These are phyloP conservation scores for Elaeidobius kamerunicus DNA, from an alignment of 2,888 invertebrate genomes.

Conservation along the genomic window DNA sequence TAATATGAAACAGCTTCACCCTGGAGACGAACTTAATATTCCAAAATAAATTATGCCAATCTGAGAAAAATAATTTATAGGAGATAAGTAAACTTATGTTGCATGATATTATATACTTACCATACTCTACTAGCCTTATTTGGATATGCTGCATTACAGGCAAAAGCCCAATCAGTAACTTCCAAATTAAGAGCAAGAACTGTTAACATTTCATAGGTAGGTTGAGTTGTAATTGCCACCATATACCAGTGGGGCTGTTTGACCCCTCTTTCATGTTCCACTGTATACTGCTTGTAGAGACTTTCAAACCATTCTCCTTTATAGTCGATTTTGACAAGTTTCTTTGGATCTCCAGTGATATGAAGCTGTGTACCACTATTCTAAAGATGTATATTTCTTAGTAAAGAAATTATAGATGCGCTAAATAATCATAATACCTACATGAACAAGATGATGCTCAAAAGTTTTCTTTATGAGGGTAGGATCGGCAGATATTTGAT, in stretches of 20 bases:
- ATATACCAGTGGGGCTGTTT: conserved; percentile 52
- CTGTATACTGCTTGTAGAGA: conserved; percentile 48
- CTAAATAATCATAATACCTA: conserved; percentile 39
- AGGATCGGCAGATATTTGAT: conserved; percentile 48
- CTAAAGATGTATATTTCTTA: conserved; percentile 35
- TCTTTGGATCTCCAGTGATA: conserved; percentile 42
- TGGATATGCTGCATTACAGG: conserved; percentile 62
- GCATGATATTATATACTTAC: conserved; percentile 48
- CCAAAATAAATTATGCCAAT: too few relatives aligned
- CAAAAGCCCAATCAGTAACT: conserved; percentile 73
- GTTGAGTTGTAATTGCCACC: conserved; percentile 58
- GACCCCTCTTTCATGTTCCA: conserved; percentile 44
- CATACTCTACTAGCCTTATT: conserved; percentile 58
- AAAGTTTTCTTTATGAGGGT: conserved; percentile 49
- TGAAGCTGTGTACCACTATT: conserved; percentile 42
- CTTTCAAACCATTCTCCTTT: conserved; percentile 54
- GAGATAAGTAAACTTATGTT: background rate
- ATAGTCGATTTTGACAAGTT: conserved; percentile 44
- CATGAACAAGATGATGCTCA: conserved; percentile 54
- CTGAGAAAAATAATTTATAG: background rate
- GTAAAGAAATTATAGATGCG: background rate
- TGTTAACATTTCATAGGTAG: conserved; percentile 59
- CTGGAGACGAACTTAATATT: too few relatives aligned
- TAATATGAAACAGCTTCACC: too few relatives aligned
- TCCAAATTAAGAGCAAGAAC: conserved; percentile 67